These are phyloP conservation scores for Mus spicilegus DNA, from an alignment of 2,113 vertebrate genomes.

Conservation along the genomic window DNA sequence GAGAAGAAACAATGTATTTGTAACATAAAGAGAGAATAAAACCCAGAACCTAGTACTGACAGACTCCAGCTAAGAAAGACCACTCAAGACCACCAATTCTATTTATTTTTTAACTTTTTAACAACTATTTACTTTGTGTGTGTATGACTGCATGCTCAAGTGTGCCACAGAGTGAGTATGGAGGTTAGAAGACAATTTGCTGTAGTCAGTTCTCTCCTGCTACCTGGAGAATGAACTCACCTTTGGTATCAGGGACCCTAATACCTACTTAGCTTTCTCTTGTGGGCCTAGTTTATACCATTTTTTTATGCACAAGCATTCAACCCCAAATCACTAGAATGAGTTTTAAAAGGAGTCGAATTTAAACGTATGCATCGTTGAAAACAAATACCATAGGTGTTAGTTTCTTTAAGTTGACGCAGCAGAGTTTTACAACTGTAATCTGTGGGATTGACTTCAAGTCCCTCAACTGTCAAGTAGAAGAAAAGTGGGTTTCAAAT, in stretches of 20 bases:
- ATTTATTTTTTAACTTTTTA: background rate
- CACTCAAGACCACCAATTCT: background rate
- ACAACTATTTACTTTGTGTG: background rate
- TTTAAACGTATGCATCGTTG: background rate
- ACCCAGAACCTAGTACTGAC: background rate
- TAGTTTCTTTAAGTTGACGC: background rate
- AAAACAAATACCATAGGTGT: background rate
- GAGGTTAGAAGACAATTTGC: background rate
- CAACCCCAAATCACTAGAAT: background rate
- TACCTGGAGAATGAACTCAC: background rate
- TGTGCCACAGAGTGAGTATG: background rate
- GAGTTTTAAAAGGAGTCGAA: background rate
- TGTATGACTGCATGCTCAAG: background rate
- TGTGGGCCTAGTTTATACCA: background rate
- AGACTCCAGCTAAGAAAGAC: background rate
- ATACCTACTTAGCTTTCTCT: background rate
- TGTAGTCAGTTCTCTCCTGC: background rate
- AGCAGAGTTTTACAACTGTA: background rate
- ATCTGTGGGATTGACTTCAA: background rate
- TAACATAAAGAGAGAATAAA: background rate
- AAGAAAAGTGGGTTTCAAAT: background rate
- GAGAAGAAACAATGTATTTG: background rate
- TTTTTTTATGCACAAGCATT: background rate
- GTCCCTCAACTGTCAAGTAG: constrained; percentile 10
- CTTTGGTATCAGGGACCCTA: background rate